Evolutionary conservation across 1,140 invertebrate genomes (phyloP), one percentile per base, ranked within the genome.

Genomic region (Trichonephila clavata): DNA sequence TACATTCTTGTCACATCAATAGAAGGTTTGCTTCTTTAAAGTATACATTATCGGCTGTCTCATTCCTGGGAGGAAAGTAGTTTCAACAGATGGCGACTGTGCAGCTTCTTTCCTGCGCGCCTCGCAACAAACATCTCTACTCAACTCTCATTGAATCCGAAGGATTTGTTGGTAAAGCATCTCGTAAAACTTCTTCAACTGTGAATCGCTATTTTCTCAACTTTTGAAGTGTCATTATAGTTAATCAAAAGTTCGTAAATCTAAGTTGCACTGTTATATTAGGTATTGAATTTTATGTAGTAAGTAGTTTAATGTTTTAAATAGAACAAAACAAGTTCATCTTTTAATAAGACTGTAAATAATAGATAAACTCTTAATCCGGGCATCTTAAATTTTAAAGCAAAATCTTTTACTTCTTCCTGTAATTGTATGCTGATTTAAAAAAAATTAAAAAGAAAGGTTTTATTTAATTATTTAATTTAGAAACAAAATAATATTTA

Each of bases 31-130:
- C 24, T 16, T 71, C 0, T 6, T 27, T 2, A 6, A 32, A 77
- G 16, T 18, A 32, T 39, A 16, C 18, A 77, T 61, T 50, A 50
- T 50, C 20, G 4, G 20, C 60, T 61, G 18, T 27, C 27, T 16
- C 68, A 32, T 20, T 32, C 6, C 68, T 68, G n/a, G 10, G 65
- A 24, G 18, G 27, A 27, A 27, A 39, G 24, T 4, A 77, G 27
- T 32, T 77, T 77, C 68, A 77, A 77, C 68, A 77, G 68, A 77
- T 77, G 68, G 68, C 68, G 68, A 77, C 68, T 32, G 68, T 32
- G 68, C 27, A 32, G 68, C 65, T 61, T 20, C 68, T 8, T 18
- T 27, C 14, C 68, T 20, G 24, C 24, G 27, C 14, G 32, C 10
- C 50, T 13, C 50, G 7, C 50, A 77, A 39, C 7, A 39, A 77